Percentiles rank a stretch among this genome's conserved stretches.
These are phyloP conservation scores for Teleiodes luculella DNA, from an alignment of 2,888 invertebrate species.

Conservation along the genomic window DNA sequence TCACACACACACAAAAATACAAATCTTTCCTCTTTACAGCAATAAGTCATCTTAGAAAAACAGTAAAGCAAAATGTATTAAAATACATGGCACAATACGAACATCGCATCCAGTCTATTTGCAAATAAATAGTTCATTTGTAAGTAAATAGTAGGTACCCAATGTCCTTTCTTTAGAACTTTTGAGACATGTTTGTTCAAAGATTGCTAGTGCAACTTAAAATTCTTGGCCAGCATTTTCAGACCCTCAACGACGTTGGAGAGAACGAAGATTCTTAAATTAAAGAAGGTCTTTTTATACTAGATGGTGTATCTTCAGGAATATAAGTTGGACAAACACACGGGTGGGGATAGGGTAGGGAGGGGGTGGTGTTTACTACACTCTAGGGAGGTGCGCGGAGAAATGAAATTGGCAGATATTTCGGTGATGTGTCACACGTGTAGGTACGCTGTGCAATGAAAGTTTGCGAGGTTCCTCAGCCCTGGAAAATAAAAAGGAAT, in stretches of 20 bases:
- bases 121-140: conserved; percentile 41
- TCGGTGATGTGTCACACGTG: conserved; percentile 69
- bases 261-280: conserved; percentile 24
- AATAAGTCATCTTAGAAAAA: conserved; percentile 12
- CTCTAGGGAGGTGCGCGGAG: conserved; percentile 69
- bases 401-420: conserved; percentile 77
- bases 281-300: conserved; percentile 36
- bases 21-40: too few species aligned
- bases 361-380: conserved; percentile 66
- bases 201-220: conserved; percentile 48
- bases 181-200: conserved; percentile 64
- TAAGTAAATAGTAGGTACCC: conserved; percentile 35
- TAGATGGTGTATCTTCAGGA: conserved; percentile 60
- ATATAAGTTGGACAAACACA: conserved; percentile 69
- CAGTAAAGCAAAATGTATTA: conserved; percentile 18
- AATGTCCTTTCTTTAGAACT: conserved; percentile 51
- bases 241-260: conserved; percentile 41
- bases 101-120: conserved; percentile 14
- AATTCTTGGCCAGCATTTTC: conserved; percentile 38
- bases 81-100: conserved; percentile 14
- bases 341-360: conserved; percentile 41
- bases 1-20: too few species aligned
- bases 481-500: conserved; percentile 58
- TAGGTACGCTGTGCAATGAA: conserved; percentile 64
- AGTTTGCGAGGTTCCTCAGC: conserved; percentile 66